These are phyloP conservation scores for Ginglymostoma cirratum DNA, from an alignment of 2,113 vertebrate species.

Conservation along the genomic window DNA sequence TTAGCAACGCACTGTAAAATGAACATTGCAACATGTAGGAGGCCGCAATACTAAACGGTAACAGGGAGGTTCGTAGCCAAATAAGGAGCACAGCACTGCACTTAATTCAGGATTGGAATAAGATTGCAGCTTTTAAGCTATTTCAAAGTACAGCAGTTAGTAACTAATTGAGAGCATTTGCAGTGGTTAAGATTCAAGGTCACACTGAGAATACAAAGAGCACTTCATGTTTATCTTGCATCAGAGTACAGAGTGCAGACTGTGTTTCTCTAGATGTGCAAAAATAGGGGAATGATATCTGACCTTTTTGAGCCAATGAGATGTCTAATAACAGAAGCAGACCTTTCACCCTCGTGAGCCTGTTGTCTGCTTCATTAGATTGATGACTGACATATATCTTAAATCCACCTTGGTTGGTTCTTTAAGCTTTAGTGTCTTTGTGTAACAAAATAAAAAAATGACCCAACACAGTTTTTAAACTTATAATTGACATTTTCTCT, in stretches of 20 bases:
- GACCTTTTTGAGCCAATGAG: neutral
- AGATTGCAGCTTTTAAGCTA: neutral
- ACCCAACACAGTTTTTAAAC: neutral
- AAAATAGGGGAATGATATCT: neutral
- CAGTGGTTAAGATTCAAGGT: neutral
- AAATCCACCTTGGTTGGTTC: neutral
- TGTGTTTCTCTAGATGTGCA: constrained; percentile 4
- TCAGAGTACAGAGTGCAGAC: neutral
- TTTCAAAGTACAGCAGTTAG: neutral
- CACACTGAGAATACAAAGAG: neutral
- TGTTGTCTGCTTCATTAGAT: neutral
- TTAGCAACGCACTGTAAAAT: neutral
- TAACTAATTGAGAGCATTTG: neutral
- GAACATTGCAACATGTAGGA: neutral
- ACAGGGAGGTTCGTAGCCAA: neutral
- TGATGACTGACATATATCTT: neutral
- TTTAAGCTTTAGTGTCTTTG: neutral
- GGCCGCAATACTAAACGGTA: no score
- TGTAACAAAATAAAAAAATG: neutral
- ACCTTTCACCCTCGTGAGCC: neutral
- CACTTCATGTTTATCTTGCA: neutral
- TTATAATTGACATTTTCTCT: neutral
- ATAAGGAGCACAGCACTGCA: neutral
- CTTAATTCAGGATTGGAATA: neutral
- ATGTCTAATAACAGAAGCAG: neutral